Base-by-base conservation (phyloP, 1,140 invertebrate species). In the Lutraria rhynchaena region DNA sequence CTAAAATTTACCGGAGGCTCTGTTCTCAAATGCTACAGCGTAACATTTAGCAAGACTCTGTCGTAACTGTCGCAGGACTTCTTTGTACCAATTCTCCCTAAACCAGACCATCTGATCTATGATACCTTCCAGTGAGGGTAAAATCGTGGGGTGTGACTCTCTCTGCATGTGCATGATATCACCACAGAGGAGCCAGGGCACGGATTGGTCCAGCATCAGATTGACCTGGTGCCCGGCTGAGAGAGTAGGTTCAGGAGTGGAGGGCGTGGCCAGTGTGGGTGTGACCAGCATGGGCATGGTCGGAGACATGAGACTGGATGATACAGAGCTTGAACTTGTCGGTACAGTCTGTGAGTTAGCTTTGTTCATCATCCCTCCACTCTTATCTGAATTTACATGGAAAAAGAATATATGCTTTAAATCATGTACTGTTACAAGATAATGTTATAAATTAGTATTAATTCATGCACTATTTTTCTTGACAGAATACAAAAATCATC, bases 31-130 rank as follows among this genome's bases (percentile, higher is more conserved):
- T 3, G 98, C 97, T 85, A 99, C 97, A 13, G 97, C 97, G 91
- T 99, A 97, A 92, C 98, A 99, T 93, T 99, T 99, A 24, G 97
- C 95, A n/a, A 99, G 93, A 9, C 97, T 98, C 92, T 98, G 98
- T 60, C 96, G 94, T 51, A 99, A 91, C 90, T 99, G 98, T 3
- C 97, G 93, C n/a, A 99, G 93, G 7, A 98, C 96, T 93, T 99
- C 98, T 93, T 99, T 98, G 89, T 98, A 98, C 97, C 98, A 99
- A 90, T 97, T 98, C 92, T 99, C 98, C 55, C 98, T 94, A 94
- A 99, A 99, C 97, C 98, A 99, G 78, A 98, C 97, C 96, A 99
- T 98, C 96, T 97, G 89, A 91, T 99, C 98, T 0, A 99, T 97
- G 88, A 99, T 98, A 27, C 97, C 98, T 93, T 99, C 98, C 7